A percentile compares a stretch with the other conserved stretches of the same genome.
phyloP scores from a whole-genome alignment of 2,113 vertebrate species.

The Saiga tatarica region DNA sequence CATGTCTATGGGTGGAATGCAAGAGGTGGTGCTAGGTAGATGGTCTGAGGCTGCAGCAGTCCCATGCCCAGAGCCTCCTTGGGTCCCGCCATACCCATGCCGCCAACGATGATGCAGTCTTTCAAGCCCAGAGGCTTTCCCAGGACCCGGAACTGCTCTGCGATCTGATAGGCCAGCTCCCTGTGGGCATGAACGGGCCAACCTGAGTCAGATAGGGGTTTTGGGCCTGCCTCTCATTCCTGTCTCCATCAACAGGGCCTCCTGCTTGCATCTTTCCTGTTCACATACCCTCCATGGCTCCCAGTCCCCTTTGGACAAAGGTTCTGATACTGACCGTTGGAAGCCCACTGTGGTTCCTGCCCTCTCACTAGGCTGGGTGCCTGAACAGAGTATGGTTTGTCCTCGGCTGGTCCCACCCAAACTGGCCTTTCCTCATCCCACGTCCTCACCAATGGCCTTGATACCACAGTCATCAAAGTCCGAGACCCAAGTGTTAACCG shows the following conservation, averaged over 20 bases:
- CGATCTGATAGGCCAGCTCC: constrained; percentile 96
- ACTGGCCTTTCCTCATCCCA: neutral
- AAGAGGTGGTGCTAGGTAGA: neutral
- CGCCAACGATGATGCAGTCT: constrained; percentile 93
- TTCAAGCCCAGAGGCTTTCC: constrained; percentile 93
- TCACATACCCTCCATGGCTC: neutral
- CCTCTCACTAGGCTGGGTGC: neutral
- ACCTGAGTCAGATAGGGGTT: neutral
- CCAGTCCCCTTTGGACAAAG: neutral
- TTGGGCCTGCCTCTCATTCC: neutral
- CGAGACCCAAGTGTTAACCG: neutral
- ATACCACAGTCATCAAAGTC: neutral
- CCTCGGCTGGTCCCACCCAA: neutral
- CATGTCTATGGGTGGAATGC: constrained; percentile 86
- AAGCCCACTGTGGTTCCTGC: neutral
- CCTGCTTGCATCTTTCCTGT: neutral
- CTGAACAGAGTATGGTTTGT: neutral
- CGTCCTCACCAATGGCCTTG: neutral
- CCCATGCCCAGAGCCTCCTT: neutral
- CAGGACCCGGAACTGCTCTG: constrained; percentile 94
- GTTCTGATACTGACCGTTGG: neutral
- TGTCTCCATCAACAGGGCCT: neutral
- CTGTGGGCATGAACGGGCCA: constrained; percentile 71
- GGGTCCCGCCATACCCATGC: constrained; percentile 87
- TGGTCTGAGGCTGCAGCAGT: accelerated